Percentiles rank a stretch among this genome's conserved stretches.
Evolutionary conservation across 2,113 vertebrate species (phyloP).

Genomic region (Neodon shergylaensis): DNA sequence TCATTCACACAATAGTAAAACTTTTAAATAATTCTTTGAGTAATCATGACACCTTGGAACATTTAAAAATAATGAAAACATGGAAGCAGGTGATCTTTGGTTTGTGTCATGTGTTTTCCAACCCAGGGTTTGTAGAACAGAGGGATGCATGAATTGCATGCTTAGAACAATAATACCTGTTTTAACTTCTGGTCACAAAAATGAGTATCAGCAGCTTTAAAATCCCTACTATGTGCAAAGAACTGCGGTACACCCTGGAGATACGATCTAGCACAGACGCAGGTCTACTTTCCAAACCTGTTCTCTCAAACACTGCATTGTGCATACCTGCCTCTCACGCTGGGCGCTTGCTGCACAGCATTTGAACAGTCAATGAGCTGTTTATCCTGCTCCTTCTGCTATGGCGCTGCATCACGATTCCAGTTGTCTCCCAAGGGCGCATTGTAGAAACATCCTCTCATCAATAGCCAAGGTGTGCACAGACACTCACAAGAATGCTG

Average conservation of each 20-base stretch:
- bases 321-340: neutral
- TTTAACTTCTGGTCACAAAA: neutral
- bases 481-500: neutral
- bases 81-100: neutral
- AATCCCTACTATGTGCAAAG: neutral
- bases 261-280: neutral
- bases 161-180: neutral
- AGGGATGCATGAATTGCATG: neutral
- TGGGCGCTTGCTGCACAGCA: neutral
- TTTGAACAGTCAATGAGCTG: neutral
- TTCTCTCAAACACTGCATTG: neutral
- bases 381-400: neutral
- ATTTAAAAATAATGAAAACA: conserved; percentile 19
- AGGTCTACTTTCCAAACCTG: neutral
- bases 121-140: neutral
- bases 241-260: neutral
- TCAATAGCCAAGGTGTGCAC: neutral
- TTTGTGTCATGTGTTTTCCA: neutral
- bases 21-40: neutral
- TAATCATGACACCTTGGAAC: neutral
- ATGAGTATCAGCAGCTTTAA: neutral
- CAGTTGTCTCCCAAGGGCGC: neutral
- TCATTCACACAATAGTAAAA: neutral
- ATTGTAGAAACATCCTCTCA: neutral
- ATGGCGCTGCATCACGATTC: neutral